Evolutionary conservation across 2,113 vertebrate genomes (phyloP).

Genomic region (Catharus minimus): DNA sequence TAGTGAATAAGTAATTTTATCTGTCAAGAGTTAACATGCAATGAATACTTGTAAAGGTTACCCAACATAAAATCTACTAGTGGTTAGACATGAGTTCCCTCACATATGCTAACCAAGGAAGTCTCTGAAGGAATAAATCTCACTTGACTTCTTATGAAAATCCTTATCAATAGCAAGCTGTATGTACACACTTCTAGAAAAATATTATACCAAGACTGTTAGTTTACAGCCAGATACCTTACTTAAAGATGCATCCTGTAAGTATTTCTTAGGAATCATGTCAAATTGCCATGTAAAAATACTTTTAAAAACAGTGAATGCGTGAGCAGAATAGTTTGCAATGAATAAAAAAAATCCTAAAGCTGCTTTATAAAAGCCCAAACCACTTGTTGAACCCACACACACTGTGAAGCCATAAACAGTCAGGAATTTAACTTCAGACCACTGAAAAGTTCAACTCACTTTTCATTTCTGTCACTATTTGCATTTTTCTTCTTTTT

Average conservation of each 20-base stretch:
- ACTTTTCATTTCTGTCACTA: not conserved
- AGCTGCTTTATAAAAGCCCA: not conserved
- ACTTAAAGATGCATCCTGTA: not conserved
- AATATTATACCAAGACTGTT: not conserved
- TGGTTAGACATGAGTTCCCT: constrained; percentile 3
- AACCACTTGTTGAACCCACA: not conserved
- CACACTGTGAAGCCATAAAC: not conserved
- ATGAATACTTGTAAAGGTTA: constrained; percentile 37
- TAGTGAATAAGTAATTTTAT: constrained; percentile 36
- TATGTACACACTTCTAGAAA: not conserved
- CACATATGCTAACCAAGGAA: not conserved
- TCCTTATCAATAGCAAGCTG: not conserved
- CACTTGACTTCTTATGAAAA: not conserved
- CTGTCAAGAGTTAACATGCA: constrained; percentile 43
- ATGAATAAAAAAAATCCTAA: not conserved
- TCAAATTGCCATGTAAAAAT: not conserved
- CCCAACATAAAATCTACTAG: constrained; percentile 20
- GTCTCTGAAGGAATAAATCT: not conserved
- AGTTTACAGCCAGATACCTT: not conserved
- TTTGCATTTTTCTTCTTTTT: not conserved
- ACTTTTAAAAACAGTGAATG: not conserved
- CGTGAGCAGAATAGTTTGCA: not conserved
- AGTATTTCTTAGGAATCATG: not conserved
- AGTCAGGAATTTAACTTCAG: not conserved
- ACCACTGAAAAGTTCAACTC: not conserved